Evolutionary conservation across 1,140 invertebrate species (phyloP).

Genomic region (Drosophila orena): DNA sequence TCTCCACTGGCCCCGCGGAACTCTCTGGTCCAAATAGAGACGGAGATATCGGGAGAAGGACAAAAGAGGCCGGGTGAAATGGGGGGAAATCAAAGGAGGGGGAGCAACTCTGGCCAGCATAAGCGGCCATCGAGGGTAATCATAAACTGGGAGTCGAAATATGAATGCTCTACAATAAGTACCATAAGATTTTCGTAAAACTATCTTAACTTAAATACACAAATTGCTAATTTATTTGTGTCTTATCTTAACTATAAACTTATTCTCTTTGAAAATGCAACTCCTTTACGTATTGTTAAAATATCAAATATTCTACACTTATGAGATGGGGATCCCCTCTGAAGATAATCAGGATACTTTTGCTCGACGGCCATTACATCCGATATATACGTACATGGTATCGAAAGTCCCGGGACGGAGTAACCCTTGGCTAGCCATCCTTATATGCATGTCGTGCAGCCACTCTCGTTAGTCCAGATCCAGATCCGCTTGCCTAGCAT

Average conservation of each 20-base stretch:
- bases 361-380: background rate
- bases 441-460: slow-evolving; percentile 30
- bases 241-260: no score
- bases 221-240: no score
- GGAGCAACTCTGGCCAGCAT: slow-evolving; percentile 31
- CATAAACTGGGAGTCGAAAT: background rate
- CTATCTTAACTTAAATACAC: no score
- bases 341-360: no score
- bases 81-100: slow-evolving; percentile 6
- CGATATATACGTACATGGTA: no score
- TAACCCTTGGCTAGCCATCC: slow-evolving; percentile 24
- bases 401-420: background rate
- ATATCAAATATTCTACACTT: no score
- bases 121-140: slow-evolving; percentile 16
- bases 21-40: slow-evolving; percentile 39
- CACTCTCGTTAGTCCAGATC: slow-evolving; percentile 48
- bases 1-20: slow-evolving; percentile 12
- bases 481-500: slow-evolving; percentile 44
- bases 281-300: background rate
- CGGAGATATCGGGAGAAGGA: slow-evolving; percentile 25
- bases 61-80: slow-evolving; percentile 2
- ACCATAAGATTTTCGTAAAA: no score
- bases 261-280: no score
- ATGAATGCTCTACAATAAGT: slow-evolving; percentile 6
- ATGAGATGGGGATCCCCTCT: no score